phyloP scores from a whole-genome alignment of 2,113 vertebrate genomes.

The Parus major region DNA sequence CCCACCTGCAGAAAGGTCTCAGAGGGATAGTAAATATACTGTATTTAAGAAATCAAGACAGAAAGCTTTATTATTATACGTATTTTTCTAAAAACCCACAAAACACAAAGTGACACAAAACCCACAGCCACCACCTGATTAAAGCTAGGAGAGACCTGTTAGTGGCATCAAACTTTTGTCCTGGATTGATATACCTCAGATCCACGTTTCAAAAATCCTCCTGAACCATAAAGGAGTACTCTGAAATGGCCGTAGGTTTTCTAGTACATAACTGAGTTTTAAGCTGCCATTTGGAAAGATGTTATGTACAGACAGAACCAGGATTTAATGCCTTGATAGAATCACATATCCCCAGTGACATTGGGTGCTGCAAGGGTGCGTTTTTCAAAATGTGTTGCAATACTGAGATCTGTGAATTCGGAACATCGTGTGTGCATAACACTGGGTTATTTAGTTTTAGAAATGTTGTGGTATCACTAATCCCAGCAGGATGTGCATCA shows the following conservation, averaged over 20 bases:
- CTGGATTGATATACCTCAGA: neutral
- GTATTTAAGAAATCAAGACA: neutral
- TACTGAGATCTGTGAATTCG: neutral
- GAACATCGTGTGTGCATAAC: neutral
- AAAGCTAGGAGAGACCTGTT: neutral
- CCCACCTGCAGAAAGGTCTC: neutral
- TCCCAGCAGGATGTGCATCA: neutral
- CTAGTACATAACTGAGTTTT: neutral
- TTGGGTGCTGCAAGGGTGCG: neutral
- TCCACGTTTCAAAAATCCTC: neutral
- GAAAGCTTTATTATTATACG: neutral
- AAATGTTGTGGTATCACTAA: neutral
- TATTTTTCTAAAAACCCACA: neutral
- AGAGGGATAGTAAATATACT: neutral
- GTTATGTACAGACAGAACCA: neutral
- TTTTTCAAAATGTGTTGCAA: neutral
- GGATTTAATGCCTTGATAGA: neutral
- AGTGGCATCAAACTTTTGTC: neutral
- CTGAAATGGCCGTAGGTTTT: neutral
- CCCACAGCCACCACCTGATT: accelerated
- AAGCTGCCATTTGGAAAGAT: neutral
- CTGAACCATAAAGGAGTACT: neutral
- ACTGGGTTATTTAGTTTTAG: neutral
- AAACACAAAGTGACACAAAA: neutral
- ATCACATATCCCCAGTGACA: neutral